A percentile compares a stretch with the other conserved stretches of the same genome.
Conservation (phyloP, 2,797 vertebrate genomes). For the Anas georgica region DNA sequence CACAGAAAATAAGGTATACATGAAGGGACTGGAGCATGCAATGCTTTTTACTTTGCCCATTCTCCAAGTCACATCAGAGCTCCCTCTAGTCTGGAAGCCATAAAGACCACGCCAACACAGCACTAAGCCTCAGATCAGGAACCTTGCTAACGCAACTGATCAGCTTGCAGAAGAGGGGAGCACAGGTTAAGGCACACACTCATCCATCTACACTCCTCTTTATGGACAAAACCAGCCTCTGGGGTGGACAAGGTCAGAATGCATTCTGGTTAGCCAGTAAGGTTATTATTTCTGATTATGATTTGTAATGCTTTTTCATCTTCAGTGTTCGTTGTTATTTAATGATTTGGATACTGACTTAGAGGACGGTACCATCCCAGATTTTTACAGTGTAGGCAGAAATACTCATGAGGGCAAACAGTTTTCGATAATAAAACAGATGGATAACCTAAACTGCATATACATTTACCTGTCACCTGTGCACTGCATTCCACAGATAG, state of each 20-base stretch:
- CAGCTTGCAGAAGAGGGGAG: background rate
- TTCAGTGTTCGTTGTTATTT: background rate
- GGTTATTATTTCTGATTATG: background rate
- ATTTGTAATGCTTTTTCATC: background rate
- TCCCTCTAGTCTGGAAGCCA: background rate
- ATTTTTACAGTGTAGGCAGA: background rate
- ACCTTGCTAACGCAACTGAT: background rate
- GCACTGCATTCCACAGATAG: background rate
- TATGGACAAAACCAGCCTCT: background rate
- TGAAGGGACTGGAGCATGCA: accelerated
- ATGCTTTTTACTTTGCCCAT: accelerated
- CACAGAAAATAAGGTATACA: background rate
- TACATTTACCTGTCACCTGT: background rate
- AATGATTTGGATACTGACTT: background rate
- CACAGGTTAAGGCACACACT: background rate
- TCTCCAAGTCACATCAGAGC: background rate
- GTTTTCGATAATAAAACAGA: background rate
- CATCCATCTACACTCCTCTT: background rate
- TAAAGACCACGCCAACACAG: background rate
- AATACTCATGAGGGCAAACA: background rate
- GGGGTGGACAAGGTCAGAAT: background rate
- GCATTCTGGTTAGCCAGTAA: background rate
- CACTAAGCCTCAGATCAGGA: background rate
- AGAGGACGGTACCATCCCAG: background rate
- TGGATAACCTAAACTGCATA: background rate